Conservation (phyloP, 2,888 invertebrate genomes). For the Iselma pallidipennis region DNA sequence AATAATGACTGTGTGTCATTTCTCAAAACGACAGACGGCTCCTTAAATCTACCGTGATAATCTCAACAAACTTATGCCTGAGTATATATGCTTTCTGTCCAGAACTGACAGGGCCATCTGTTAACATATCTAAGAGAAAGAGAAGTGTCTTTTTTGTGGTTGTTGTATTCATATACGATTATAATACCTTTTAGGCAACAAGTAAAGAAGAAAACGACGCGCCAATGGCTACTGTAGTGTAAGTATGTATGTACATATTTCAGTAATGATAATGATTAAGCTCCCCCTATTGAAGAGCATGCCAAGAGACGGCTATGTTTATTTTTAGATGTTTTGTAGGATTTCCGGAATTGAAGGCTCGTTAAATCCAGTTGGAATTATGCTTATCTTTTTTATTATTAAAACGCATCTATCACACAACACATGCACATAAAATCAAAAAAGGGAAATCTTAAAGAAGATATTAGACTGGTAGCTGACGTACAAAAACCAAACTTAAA, state of each 20-base stretch:
- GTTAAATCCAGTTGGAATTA: too few relatives aligned
- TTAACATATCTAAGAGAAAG: conserved; percentile 32
- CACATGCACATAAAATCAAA: not conserved
- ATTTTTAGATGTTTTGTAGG: not conserved
- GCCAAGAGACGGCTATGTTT: not conserved
- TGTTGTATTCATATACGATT: not conserved
- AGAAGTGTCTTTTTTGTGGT: conserved; percentile 16
- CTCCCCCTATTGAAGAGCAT: not conserved
- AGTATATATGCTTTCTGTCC: conserved; percentile 36
- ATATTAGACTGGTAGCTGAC: too few relatives aligned
- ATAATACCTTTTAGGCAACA: conserved; percentile 14
- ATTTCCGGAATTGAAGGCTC: not conserved
- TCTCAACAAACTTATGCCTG: conserved; percentile 45
- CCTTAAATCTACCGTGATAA: conserved; percentile 51
- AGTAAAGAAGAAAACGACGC: not conserved
- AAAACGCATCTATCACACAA: too few relatives aligned
- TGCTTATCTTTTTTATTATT: too few relatives aligned
- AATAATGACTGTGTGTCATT: conserved; percentile 49
- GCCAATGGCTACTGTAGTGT: not conserved
- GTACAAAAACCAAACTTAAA: too few relatives aligned
- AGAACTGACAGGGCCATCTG: conserved; percentile 47
- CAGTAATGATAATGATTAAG: not conserved
- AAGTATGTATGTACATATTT: too few relatives aligned
- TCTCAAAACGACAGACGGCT: conserved; percentile 48
- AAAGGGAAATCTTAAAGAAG: not conserved